phyloP scores from a whole-genome alignment of 2,113 vertebrate genomes.

The Cottus gobio region DNA sequence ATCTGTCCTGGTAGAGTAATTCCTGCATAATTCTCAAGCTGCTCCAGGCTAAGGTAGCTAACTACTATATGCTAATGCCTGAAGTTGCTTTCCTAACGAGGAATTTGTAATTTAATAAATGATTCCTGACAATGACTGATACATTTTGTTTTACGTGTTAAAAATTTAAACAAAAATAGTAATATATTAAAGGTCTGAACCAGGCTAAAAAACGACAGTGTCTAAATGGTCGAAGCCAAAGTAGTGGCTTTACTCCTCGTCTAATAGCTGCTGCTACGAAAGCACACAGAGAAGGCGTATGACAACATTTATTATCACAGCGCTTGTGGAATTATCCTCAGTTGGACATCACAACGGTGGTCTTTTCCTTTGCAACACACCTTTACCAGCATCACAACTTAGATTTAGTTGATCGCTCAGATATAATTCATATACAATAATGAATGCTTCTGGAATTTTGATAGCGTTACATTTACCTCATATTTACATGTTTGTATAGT shows the following conservation, averaged over 20 bases:
- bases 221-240: not conserved
- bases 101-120: not conserved
- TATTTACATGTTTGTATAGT: not conserved
- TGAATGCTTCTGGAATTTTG: not conserved
- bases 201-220: not conserved
- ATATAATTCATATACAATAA: not conserved
- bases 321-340: not conserved
- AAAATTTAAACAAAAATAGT: not conserved
- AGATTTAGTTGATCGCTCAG: not conserved
- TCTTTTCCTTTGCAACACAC: not conserved
- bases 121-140: not conserved
- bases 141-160: no score
- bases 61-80: slow-evolving; percentile 24
- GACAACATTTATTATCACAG: not conserved
- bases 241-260: not conserved
- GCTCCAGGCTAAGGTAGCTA: slow-evolving; percentile 16
- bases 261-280: not conserved
- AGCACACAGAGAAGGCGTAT: not conserved
- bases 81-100: not conserved
- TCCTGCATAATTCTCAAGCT: slow-evolving; percentile 37
- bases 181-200: not conserved
- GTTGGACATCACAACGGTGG: not conserved
- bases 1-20: slow-evolving; percentile 33
- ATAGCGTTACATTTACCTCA: not conserved
- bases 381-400: not conserved